phyloP scores from a whole-genome alignment of 2,888 invertebrate species.

The Capitulum mitella region DNA sequence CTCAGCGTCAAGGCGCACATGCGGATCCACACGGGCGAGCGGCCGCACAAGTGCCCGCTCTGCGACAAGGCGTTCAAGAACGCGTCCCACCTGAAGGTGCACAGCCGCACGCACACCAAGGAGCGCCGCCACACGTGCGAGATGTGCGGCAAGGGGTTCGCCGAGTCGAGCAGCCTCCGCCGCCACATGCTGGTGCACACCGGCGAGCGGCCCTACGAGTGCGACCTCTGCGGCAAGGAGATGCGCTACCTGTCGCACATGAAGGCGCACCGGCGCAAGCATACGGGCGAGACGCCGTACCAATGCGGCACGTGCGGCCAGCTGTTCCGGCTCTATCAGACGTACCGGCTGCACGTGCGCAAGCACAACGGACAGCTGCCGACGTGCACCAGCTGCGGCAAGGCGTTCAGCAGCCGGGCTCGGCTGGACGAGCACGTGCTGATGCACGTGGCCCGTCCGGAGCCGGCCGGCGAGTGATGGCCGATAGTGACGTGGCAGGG shows the following conservation, averaged over 20 bases:
- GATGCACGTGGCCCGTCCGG: background rate
- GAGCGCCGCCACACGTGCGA: constrained; percentile 18
- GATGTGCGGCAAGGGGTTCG: background rate
- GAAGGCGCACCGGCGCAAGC: constrained; percentile 24
- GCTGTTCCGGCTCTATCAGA: constrained; percentile 21
- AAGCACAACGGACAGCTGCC: constrained; percentile 21
- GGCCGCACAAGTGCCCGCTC: constrained; percentile 24
- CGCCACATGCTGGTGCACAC: constrained; percentile 23
- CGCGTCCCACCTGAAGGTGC: constrained; percentile 18
- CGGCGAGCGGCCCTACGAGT: constrained; percentile 23
- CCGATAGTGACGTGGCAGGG: no score
- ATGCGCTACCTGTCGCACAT: constrained; percentile 23
- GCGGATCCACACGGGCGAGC: constrained; percentile 23
- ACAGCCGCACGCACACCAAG: constrained; percentile 8
- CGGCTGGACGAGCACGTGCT: background rate
- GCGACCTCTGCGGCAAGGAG: constrained; percentile 19
- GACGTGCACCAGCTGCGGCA: background rate
- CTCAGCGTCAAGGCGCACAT: constrained; percentile 25
- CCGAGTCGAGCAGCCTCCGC: constrained; percentile 22
- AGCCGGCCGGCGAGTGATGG: no score
- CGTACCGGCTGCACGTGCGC: constrained; percentile 16
- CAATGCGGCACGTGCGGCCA: constrained; percentile 6
- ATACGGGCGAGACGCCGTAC: constrained; percentile 19
- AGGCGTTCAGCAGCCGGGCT: constrained; percentile 17
- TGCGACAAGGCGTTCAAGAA: constrained; percentile 25